These are phyloP conservation scores for Lacanobia oleracea DNA, from an alignment of 2,888 invertebrate genomes.

Conservation along the genomic window DNA sequence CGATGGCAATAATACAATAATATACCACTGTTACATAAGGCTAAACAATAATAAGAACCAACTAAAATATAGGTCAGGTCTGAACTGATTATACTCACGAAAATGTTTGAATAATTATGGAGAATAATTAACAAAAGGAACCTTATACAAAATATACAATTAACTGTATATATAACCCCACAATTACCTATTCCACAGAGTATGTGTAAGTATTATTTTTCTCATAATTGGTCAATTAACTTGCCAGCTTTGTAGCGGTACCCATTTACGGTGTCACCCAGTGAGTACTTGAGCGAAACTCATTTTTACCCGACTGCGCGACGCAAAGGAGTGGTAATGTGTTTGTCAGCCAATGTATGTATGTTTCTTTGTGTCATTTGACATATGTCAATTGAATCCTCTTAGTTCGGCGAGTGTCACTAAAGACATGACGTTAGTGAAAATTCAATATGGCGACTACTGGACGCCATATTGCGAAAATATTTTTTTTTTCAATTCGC, in stretches of 20 bases:
- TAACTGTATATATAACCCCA: not conserved
- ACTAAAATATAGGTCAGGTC: not conserved
- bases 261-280: not conserved
- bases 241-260: not conserved
- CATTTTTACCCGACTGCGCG: too few relatives aligned
- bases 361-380: too few relatives aligned
- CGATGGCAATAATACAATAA: not conserved
- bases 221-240: constrained; percentile 26
- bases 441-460: too few relatives aligned
- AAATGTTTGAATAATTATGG: not conserved
- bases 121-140: not conserved
- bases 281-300: not conserved
- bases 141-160: constrained; percentile 5
- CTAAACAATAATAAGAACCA: not conserved
- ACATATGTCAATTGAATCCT: too few relatives aligned
- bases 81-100: not conserved
- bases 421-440: too few relatives aligned
- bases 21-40: not conserved
- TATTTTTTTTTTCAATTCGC: too few relatives aligned
- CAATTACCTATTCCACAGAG: constrained; percentile 3
- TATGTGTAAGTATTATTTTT: constrained; percentile 16
- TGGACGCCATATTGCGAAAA: too few relatives aligned
- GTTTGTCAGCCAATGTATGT: too few relatives aligned
- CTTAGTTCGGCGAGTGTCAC: too few relatives aligned
- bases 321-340: too few relatives aligned